A percentile compares a stretch with the other conserved stretches of the same genome.
phyloP scores from a whole-genome alignment of 2,113 vertebrate genomes.

The Sphyrna mokarran region DNA sequence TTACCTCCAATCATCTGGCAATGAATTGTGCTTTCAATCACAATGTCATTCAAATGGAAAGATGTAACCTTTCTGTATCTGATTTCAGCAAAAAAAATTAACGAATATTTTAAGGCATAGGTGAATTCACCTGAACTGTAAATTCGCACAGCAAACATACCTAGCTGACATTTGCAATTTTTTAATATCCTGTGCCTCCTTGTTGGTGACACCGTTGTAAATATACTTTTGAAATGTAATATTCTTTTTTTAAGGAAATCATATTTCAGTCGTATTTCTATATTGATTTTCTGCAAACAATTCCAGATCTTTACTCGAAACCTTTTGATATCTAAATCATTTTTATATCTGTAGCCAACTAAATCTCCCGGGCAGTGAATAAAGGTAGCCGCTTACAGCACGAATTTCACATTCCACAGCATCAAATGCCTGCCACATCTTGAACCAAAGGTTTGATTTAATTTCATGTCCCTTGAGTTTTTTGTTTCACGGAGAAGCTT shows the following conservation, averaged over 20 bases:
- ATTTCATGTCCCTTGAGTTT: background rate
- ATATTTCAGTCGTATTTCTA: background rate
- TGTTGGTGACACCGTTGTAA: background rate
- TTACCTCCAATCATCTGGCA: background rate
- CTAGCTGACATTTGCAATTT: background rate
- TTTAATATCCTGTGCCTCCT: background rate
- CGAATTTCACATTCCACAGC: background rate
- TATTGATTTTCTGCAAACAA: background rate
- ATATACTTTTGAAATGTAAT: background rate
- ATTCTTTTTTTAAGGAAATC: background rate
- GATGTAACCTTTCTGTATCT: background rate
- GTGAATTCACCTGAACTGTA: background rate
- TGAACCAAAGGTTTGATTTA: background rate
- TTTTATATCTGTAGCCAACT: background rate
- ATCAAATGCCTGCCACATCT: background rate
- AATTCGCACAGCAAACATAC: background rate
- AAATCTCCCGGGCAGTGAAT: background rate
- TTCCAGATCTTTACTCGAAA: background rate
- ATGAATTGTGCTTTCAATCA: background rate
- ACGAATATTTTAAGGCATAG: background rate
- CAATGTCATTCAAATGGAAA: background rate
- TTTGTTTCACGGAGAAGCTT: background rate
- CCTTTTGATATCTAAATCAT: background rate
- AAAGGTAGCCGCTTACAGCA: background rate
- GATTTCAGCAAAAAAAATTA: background rate